Evolutionary conservation across 2,888 invertebrate species (phyloP).

Genomic region (Cheilosia grossa): DNA sequence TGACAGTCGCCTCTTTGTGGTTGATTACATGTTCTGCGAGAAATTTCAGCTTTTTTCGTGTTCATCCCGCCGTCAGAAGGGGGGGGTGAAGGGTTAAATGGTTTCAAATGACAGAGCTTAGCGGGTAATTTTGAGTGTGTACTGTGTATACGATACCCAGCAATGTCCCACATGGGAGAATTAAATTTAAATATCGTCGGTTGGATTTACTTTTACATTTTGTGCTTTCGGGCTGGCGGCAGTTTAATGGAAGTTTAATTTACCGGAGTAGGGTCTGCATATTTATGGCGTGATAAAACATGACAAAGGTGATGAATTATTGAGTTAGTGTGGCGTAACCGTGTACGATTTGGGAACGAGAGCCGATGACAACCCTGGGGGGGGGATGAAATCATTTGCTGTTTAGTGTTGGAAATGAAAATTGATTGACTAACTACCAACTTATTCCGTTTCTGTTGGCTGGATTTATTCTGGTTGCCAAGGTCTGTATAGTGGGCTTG

Average conservation of each 20-base stretch:
- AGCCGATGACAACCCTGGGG: too few relatives aligned
- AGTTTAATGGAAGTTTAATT: slow-evolving; percentile 62
- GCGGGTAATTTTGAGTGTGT: slow-evolving; percentile 41
- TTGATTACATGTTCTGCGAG: slow-evolving; percentile 59
- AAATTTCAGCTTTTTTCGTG: slow-evolving; percentile 14
- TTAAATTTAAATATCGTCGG: slow-evolving; percentile 51
- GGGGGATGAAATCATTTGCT: too few relatives aligned
- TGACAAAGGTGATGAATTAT: slow-evolving; percentile 60
- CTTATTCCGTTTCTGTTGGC: too few relatives aligned
- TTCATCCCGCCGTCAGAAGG: not conserved
- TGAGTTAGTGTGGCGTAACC: slow-evolving; percentile 8
- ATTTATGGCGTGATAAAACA: slow-evolving; percentile 51
- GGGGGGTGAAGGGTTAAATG: slow-evolving; percentile 57
- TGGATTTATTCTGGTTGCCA: too few relatives aligned
- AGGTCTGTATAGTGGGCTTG: too few relatives aligned
- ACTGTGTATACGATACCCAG: not conserved
- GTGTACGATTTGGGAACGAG: not conserved
- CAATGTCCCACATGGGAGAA: slow-evolving; percentile 24
- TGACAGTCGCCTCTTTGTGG: slow-evolving; percentile 46
- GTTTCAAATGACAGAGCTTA: slow-evolving; percentile 68
- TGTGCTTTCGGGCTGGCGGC: slow-evolving; percentile 28
- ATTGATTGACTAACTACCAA: too few relatives aligned
- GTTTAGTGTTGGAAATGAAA: too few relatives aligned
- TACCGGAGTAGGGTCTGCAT: slow-evolving; percentile 49
- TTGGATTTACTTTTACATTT: slow-evolving; percentile 2